Conservation (phyloP, 2,888 invertebrate species). For the Emmelina monodactyla region DNA sequence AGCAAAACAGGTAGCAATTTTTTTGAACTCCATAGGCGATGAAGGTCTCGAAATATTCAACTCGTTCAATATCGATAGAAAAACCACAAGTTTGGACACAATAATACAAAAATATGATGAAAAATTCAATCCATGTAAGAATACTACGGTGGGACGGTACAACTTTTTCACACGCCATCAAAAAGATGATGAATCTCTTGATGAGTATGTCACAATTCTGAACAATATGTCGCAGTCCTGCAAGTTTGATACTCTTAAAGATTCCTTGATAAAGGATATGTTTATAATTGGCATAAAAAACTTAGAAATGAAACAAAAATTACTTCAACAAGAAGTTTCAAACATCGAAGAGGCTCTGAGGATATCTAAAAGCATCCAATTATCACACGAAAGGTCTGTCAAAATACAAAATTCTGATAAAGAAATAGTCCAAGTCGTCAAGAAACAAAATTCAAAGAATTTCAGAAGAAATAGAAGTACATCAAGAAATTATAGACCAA, state of each 20-base stretch:
- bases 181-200: neutral
- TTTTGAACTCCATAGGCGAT: conserved; percentile 6
- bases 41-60: conserved; percentile 7
- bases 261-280: neutral
- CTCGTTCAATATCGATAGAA: conserved; percentile 3
- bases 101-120: conserved; percentile 1
- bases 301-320: neutral
- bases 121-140: conserved; percentile 3
- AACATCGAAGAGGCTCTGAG: neutral
- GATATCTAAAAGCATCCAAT: neutral
- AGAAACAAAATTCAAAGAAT: neutral
- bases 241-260: neutral
- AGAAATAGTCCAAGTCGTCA: neutral
- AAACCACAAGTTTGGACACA: conserved; percentile 1
- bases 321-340: neutral
- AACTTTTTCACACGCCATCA: conserved; percentile 1
- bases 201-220: conserved; percentile 1
- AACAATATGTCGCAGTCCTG: neutral
- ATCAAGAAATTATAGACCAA: neutral
- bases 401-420: neutral
- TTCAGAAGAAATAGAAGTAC: neutral
- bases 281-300: neutral
- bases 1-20: conserved; percentile 5
- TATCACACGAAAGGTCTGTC: conserved; percentile 3
- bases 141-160: neutral